Evolutionary conservation across 2,797 vertebrate species (phyloP), one percentile per base, ranked within the genome.

Genomic region (Scyliorhinus canicula): DNA sequence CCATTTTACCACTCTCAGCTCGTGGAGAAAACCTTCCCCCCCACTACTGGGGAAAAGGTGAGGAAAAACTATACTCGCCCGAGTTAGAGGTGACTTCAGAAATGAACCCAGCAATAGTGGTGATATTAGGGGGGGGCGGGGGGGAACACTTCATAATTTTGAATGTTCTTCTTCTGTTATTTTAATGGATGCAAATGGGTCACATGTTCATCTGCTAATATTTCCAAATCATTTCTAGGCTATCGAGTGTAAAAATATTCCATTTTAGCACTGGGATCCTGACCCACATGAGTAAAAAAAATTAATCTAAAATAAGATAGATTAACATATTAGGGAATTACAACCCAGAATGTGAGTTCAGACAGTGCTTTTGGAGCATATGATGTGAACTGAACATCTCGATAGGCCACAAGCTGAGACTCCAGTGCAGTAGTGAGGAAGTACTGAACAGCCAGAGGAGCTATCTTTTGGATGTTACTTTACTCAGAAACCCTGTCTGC

Each of bases 101-200:
- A 50, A 50, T 50, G 47, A 50, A 47, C 24, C 57, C 3, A 44
- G 9, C 24, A 44, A 11, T 26, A 16, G 26, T 44, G 3, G 5
- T 91, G 88, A 91, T 65, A 44, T 44, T 91, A 44, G 35, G 16
- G 7, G 2, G n/a, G 40, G 11, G 0, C 16, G 16, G 7, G 2
- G n/a, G 40, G 11, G 0, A 44, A n/a, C n/a, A 26, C 63, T 65
- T 65, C n/a, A 65, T 65, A 12, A 3, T 65, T 91, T 65, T 65
- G 31, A 26, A 44, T 44, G 88, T 91, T 40, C 40, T 21, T 65
- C 88, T 44, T 65, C 24, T 65, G 24, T n/a, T 91, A 44, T 91
- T 91, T 91, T 65, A 28, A 47, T 47, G 40, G 88, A 65, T 74
- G 88, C n/a, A 91, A 91, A 65, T 91, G 8, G 88, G 57, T 91